Conservation (phyloP, 2,888 invertebrate genomes). For the Coremacera marginata region DNA sequence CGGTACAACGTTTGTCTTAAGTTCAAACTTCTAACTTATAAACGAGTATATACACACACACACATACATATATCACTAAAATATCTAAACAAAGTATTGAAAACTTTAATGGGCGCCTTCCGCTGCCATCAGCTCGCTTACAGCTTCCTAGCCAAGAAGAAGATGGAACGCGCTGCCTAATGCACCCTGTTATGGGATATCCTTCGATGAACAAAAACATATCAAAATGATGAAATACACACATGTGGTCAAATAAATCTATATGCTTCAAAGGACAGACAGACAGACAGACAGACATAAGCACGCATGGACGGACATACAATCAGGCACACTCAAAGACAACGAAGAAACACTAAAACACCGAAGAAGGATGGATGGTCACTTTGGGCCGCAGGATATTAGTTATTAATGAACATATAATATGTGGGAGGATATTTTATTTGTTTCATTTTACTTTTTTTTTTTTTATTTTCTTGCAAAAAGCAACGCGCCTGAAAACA, state of each 20-base stretch:
- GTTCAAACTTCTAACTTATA: background rate
- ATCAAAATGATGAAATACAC: slow-evolving; percentile 23
- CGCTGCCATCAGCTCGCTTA: background rate
- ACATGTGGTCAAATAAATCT: slow-evolving; percentile 21
- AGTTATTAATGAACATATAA: slow-evolving; percentile 60
- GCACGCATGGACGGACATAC: background rate
- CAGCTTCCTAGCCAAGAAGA: background rate
- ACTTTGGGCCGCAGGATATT: slow-evolving; percentile 56
- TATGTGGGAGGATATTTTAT: slow-evolving; percentile 42
- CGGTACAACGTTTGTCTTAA: background rate
- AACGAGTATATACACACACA: background rate
- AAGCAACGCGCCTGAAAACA: background rate
- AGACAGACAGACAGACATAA: background rate
- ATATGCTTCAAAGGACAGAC: background rate
- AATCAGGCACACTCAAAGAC: background rate
- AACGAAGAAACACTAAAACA: background rate
- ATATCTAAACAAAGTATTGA: background rate
- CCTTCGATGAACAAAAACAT: slow-evolving; percentile 5
- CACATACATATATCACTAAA: background rate
- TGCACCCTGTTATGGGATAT: slow-evolving; percentile 9
- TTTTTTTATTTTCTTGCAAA: slow-evolving; percentile 32
- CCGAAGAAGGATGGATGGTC: slow-evolving; percentile 7
- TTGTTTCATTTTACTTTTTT: background rate
- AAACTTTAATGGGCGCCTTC: slow-evolving; percentile 21
- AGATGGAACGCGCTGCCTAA: background rate